Evolutionary conservation across 2,888 invertebrate species (phyloP), one percentile per base, ranked within the genome.

Genomic region (Stenichneumon culpator): DNA sequence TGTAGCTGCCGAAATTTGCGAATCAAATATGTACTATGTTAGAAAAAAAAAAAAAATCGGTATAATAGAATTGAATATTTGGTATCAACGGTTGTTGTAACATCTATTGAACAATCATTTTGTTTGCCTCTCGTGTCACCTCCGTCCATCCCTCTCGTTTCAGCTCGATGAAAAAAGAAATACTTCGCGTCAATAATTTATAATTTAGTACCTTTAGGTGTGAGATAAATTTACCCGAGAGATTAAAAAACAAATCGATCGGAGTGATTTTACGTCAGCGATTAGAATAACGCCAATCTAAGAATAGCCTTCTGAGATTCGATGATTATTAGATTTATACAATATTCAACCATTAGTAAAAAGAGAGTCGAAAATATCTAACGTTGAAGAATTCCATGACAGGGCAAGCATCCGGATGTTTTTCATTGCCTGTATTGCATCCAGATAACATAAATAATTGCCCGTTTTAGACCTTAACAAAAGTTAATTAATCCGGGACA

Each of bases 21-120:
- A 82, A 84, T 86, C 75, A 84, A 86, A 75, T 79, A 68, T 84
- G 86, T 84, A 86, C 44, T 82, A 82, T 82, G 81, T 79, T 80
- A 78, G 75, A 72, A 72, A 69, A 32, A 63, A 60, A 60, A 60
- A 60, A 57, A 22, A 60, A 74, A 63, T 84, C 72, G 79, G 81
- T 75, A 82, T 81, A 79, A 82, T 86, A 79, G 82, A 83, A 86
- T 75, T 74, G 72, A 79, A 79, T 84, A 82, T 86, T 79, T 82
- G 75, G 80, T 86, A 86, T 72, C 63, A 19, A 79, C 19, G 36
- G 16, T 25, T 5, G 36, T 25, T 65, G 63, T 44, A 39, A 16
- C 32, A 52, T 69, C 50, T 69, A 52, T n/a, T 54, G 44, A 39
- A 74, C 52, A 74, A 79, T 50, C 32, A 60, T 54, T 73, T 16